Evolutionary conservation across 2,797 vertebrate genomes (phyloP), one percentile per base, ranked within the genome.

Genomic region (Rachycentron canadum): DNA sequence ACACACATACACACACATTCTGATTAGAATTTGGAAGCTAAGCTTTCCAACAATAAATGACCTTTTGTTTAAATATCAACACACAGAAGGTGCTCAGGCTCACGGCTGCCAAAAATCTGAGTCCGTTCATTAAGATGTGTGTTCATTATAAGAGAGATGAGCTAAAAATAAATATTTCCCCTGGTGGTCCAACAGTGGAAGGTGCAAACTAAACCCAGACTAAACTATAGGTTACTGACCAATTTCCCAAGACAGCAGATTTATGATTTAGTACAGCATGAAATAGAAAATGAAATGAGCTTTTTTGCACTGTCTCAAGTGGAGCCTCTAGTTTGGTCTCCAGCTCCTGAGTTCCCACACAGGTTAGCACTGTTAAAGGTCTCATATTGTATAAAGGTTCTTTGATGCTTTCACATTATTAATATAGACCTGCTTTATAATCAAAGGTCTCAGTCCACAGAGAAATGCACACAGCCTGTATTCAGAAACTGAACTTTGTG

Each of bases 51-150:
- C 86, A 83, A 86, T 84, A 86, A 89, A 60, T 90, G 88, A 91
- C 88, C 89, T 93, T 90, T 90, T 83, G 84, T 90, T 89, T 85
- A 91, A 92, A 92, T 93, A 91, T 83, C 90, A 92, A 80, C 79
- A 85, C 74, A 76, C 90, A 93, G 90, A 92, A 90, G 89, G 90
- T 89, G 83, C 70, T 89, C 68, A 30, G 53, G 38, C 83, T 75
- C 64, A 17, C 50, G 63, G 70, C 83, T 85, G 90, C 88, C 83
- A 86, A 78, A 83, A 82, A 41, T 49, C 60, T 36, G 63, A 81
- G 40, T 75, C 71, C 9, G 26, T 69, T 77, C 38, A 69, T 81
- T 60, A 70, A 73, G 69, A 74, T 68, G 56, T 65, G 64, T 45
- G 47, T 74, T 83, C 19, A 62, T 66, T 34, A 74, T 61, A 49